Conservation (phyloP, 2,797 vertebrate species). For the Phoxinus dragarum region DNA sequence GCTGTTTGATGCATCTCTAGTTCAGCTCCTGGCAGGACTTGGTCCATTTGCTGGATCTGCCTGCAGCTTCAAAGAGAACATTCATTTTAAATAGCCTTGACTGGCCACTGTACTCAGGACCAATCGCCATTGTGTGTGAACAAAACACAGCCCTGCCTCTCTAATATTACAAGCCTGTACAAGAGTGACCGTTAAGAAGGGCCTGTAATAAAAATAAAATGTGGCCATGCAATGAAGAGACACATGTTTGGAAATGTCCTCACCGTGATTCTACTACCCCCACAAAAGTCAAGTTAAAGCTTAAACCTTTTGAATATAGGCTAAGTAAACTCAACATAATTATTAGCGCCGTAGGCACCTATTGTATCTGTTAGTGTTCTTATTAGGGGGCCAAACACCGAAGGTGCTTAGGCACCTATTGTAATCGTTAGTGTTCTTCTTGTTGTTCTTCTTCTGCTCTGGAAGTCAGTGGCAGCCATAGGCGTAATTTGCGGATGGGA, state of each 20-base stretch:
- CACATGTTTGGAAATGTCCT: constrained; percentile 26
- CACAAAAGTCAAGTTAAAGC: background rate
- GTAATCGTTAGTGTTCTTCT: background rate
- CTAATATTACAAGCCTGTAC: constrained; percentile 11
- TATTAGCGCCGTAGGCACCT: background rate
- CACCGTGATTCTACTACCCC: background rate
- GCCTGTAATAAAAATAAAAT: constrained; percentile 28
- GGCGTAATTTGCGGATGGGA: background rate
- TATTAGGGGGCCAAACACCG: background rate
- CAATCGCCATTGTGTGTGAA: constrained; percentile 43
- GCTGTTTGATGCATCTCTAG: constrained; percentile 54
- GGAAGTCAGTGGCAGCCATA: background rate
- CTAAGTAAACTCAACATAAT: background rate
- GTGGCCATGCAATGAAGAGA: constrained; percentile 39
- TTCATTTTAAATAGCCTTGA: constrained; percentile 50
- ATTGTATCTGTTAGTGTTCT: too few relatives aligned
- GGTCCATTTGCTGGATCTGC: constrained; percentile 47
- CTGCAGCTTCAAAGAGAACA: constrained; percentile 61
- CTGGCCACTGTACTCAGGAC: constrained; percentile 51
- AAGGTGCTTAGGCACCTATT: background rate
- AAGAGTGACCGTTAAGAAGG: constrained; percentile 24
- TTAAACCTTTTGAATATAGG: background rate
- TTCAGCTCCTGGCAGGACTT: constrained; percentile 36
- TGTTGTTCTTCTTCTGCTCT: background rate
- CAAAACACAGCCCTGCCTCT: constrained; percentile 29